Percentiles rank a stretch among this genome's conserved stretches.
These are phyloP conservation scores for Oxycera nigricornis DNA, from an alignment of 2,888 invertebrate genomes.

Conservation along the genomic window DNA sequence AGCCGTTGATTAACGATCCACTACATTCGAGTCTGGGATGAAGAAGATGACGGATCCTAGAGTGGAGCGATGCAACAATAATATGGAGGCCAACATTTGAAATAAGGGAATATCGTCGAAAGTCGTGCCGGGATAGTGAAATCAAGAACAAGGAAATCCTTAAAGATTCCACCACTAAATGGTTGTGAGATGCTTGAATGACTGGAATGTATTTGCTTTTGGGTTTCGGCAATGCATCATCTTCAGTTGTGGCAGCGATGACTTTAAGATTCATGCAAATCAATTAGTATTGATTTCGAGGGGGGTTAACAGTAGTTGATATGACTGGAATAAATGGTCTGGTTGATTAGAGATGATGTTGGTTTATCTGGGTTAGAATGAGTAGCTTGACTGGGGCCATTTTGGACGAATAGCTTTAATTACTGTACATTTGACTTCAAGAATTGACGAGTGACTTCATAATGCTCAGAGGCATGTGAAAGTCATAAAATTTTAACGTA, in stretches of 20 bases:
- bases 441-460: too few species aligned
- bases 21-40: not conserved
- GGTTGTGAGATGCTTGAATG: not conserved
- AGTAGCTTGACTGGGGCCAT: too few species aligned
- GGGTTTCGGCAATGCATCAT: not conserved
- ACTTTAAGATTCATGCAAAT: conserved; percentile 37
- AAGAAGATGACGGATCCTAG: not conserved
- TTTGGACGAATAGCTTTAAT: too few species aligned
- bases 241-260: not conserved
- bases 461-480: too few species aligned
- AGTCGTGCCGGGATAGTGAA: not conserved
- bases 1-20: conserved; percentile 31
- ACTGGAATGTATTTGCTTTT: not conserved
- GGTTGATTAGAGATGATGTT: too few species aligned
- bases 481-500: too few species aligned
- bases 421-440: too few species aligned
- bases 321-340: too few species aligned
- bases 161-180: conserved; percentile 28
- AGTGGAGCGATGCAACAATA: not conserved
- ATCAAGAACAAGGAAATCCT: conserved; percentile 19
- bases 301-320: too few species aligned
- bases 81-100: too few species aligned
- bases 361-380: too few species aligned
- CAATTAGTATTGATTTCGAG: conserved; percentile 45
- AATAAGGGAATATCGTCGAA: not conserved